Conservation (phyloP, 2,797 vertebrate species). For the Arctocebus calabarensis region DNA sequence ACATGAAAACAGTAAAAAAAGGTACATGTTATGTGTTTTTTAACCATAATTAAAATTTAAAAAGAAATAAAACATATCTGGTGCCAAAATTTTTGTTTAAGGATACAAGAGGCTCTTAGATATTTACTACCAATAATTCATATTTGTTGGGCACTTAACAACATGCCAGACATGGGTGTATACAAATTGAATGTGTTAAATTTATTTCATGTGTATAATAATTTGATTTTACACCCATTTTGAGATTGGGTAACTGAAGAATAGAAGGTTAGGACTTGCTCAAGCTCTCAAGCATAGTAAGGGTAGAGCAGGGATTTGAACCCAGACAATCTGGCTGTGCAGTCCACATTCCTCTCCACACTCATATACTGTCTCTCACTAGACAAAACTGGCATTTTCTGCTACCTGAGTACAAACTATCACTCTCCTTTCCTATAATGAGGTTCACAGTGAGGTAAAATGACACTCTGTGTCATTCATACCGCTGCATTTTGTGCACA, state of each 20-base stretch:
- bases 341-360: background rate
- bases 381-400: background rate
- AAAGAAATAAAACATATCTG: background rate
- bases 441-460: background rate
- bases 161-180: background rate
- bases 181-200: background rate
- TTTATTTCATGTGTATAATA: background rate
- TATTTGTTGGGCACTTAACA: background rate
- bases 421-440: background rate
- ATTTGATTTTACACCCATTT: background rate
- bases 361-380: background rate
- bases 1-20: background rate
- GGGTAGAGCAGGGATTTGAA: background rate
- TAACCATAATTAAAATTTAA: background rate
- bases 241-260: background rate
- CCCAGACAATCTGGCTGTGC: too few species aligned
- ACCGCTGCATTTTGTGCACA: background rate
- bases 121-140: background rate
- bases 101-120: background rate
- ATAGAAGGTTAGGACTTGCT: background rate
- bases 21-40: background rate
- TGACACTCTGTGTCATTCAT: background rate
- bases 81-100: background rate
- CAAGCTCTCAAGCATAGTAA: background rate
- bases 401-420: background rate